These are phyloP conservation scores for Pteria penguin DNA, from an alignment of 2,888 invertebrate genomes.

Conservation along the genomic window DNA sequence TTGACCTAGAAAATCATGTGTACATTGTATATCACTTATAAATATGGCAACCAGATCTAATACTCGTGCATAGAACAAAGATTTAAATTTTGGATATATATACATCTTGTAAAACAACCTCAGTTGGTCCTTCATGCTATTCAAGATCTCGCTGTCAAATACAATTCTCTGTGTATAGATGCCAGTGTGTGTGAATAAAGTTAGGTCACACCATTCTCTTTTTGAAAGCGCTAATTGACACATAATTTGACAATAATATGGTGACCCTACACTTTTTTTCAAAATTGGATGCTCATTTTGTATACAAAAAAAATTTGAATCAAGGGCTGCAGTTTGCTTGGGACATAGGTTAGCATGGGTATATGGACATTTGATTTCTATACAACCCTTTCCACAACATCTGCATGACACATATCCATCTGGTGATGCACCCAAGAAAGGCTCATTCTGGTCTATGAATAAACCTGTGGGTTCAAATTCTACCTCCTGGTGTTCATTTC, in stretches of 20 bases:
- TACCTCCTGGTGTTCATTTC: background rate
- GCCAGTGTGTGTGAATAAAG: background rate
- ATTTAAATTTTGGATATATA: background rate
- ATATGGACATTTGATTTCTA: background rate
- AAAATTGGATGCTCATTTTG: background rate
- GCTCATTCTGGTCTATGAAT: background rate
- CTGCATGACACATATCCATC: background rate
- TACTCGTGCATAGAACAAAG: too few relatives aligned
- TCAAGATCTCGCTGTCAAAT: background rate
- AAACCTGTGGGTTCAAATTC: background rate
- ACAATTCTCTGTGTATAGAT: background rate
- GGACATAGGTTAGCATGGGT: background rate
- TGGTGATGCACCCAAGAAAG: background rate
- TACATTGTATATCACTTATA: too few relatives aligned
- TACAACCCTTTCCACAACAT: background rate
- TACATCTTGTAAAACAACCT: background rate
- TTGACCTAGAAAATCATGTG: too few relatives aligned
- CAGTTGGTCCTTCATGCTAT: background rate
- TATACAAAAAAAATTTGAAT: background rate
- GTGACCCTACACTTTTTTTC: background rate
- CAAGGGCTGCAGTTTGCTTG: background rate
- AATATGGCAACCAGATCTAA: too few relatives aligned
- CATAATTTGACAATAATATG: background rate
- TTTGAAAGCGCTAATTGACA: slow-evolving; percentile 1
- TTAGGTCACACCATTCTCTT: background rate